Evolutionary conservation across 2,113 vertebrate species (phyloP), one percentile per base, ranked within the genome.

Genomic region (Callospermophilus lateralis): DNA sequence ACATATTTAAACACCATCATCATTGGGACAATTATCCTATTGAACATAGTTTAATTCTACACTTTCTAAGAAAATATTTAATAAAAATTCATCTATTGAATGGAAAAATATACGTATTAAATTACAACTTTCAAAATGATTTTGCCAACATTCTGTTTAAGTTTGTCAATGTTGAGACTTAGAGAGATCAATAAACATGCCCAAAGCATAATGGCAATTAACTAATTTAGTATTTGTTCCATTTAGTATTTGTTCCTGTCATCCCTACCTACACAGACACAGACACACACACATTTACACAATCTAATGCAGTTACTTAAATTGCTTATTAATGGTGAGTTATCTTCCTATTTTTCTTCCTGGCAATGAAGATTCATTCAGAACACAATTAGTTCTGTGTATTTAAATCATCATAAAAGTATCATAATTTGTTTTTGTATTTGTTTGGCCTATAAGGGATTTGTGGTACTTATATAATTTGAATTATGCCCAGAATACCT

Each of bases 101-200:
- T n/a, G 4, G 2, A 89, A 79, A 39, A 24, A 74, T 61, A 48
- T 37, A 20, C 28, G 61, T 34, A 70, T 6, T 61, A 53, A 92
- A 85, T 93, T 83, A 42, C 3, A 93, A 42, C 4, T 90, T 48
- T 84, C 88, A n/a, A 89, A 76, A 72, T 86, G 67, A 72, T 70
- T 93, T 94, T 92, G 24, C 32, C 16, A 79, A 72, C 32, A 26
- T 13, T 65, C 8, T 94, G 8, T 68, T 67, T 73, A 95, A 39
- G 37, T 89, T 95, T 92, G 48, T 94, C 45, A 83, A 65, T 72
- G 11, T 34, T 80, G 20, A 58, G 24, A 76, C 15, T 68, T 51
- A 45, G 2, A n/a, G n/a, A n/a, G n/a, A 78, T 51, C 37, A 13
- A 85, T 83, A 48, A 90, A 78, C 24, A 67, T 78, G 13, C 24